These are phyloP conservation scores for Hymenopus coronatus DNA, from an alignment of 2,888 invertebrate species.

Conservation along the genomic window DNA sequence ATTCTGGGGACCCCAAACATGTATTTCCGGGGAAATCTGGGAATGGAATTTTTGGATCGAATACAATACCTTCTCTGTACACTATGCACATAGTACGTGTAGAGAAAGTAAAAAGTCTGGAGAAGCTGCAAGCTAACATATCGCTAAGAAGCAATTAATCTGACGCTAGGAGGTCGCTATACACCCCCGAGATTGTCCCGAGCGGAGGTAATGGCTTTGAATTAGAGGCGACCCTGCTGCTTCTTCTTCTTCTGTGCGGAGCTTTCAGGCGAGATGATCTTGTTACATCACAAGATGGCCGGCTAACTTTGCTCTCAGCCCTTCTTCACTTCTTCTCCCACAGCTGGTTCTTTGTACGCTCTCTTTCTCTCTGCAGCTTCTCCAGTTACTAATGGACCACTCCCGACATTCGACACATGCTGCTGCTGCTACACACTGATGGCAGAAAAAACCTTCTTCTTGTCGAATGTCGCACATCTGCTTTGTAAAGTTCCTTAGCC, in stretches of 20 bases:
- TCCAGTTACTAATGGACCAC: background rate
- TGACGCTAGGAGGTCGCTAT: no score
- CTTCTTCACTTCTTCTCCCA: background rate
- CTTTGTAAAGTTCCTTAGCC: background rate
- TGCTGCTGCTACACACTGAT: background rate
- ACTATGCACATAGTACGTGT: no score
- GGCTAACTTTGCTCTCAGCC: background rate
- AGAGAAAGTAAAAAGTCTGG: no score
- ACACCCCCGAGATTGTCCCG: background rate
- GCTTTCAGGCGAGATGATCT: background rate
- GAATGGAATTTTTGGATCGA: no score
- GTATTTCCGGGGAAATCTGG: no score
- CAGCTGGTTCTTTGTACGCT: no score
- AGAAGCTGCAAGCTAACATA: no score
- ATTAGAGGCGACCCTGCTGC: background rate
- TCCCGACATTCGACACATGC: background rate
- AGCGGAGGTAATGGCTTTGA: background rate
- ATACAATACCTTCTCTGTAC: no score
- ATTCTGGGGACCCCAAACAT: no score
- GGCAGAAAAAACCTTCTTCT: background rate
- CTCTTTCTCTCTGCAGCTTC: background rate
- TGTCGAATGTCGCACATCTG: background rate
- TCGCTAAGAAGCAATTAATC: no score
- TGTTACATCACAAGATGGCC: background rate
- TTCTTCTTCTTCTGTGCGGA: background rate